Evolutionary conservation across 2,888 invertebrate genomes (phyloP).

Genomic region (Conchocele bisecta): DNA sequence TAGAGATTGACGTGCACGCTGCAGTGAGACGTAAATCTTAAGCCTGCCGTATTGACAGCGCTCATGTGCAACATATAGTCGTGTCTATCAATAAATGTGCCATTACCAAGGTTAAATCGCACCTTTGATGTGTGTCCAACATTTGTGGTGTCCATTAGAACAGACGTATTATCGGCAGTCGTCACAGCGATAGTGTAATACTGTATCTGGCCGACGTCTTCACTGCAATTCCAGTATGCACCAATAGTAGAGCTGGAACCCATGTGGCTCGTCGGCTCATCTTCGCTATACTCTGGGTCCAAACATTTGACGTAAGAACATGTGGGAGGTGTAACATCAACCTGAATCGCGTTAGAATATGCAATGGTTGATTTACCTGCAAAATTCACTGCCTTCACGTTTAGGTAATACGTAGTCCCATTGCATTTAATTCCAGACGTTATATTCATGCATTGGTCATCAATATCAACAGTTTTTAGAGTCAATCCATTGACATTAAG

Average conservation of each 20-base stretch:
- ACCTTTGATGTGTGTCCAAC: conserved; percentile 31
- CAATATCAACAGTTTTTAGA: not conserved
- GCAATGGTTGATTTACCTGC: conserved; percentile 46
- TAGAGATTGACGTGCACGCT: not conserved
- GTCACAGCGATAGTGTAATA: conserved; percentile 44
- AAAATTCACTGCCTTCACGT: conserved; percentile 53
- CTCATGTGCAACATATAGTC: conserved; percentile 7
- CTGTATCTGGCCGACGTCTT: conserved; percentile 49
- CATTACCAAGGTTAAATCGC: not conserved
- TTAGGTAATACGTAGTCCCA: conserved; percentile 50
- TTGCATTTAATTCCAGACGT: conserved; percentile 12
- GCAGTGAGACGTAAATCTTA: not conserved
- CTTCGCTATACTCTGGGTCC: conserved; percentile 51
- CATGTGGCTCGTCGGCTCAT: conserved; percentile 47
- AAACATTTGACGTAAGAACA: conserved; percentile 51
- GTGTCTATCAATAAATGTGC: not conserved
- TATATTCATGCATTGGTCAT: not conserved
- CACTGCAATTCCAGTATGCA: conserved; percentile 57
- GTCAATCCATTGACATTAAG: not conserved
- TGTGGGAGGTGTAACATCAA: conserved; percentile 58
- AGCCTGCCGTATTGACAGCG: conserved; percentile 3
- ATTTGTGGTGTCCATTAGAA: conserved; percentile 8
- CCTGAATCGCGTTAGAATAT: conserved; percentile 51
- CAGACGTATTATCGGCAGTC: conserved; percentile 5
- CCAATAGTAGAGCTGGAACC: conserved; percentile 57